Evolutionary conservation across 2,888 invertebrate species (phyloP).

Genomic region (Conchocele bisecta): DNA sequence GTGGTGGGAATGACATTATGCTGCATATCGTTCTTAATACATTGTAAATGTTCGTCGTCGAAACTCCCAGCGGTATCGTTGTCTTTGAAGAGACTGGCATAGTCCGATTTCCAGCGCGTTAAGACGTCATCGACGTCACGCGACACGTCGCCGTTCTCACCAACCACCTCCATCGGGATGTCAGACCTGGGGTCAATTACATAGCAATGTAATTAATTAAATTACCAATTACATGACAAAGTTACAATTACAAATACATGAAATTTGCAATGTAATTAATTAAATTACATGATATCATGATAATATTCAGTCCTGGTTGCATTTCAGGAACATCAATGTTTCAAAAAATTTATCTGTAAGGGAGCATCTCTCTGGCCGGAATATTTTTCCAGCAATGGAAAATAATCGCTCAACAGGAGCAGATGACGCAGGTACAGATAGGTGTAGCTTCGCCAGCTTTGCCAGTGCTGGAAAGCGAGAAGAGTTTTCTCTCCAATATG

Average conservation of each 20-base stretch:
- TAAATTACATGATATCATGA: no score
- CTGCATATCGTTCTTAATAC: not conserved
- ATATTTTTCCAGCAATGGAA: conserved; percentile 36
- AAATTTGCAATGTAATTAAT: no score
- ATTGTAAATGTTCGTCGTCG: not conserved
- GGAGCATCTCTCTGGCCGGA: conserved; percentile 35
- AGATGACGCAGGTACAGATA: conserved; percentile 31
- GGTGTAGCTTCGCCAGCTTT: conserved; percentile 11
- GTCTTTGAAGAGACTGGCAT: not conserved
- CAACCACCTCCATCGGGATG: conserved; percentile 19
- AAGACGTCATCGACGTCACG: not conserved
- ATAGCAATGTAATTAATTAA: no score
- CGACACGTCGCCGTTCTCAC: not conserved
- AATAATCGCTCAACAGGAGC: conserved; percentile 39
- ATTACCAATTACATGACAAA: no score
- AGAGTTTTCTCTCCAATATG: conserved; percentile 18
- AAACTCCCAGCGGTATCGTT: not conserved
- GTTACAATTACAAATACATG: no score
- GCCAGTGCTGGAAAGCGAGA: conserved; percentile 5
- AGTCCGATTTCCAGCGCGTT: conserved; percentile 2
- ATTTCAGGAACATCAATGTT: conserved; percentile 36
- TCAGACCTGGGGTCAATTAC: not conserved
- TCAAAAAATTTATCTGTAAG: conserved; percentile 32
- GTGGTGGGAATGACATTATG: not conserved
- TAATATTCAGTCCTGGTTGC: no score